Evolutionary conservation across 2,113 vertebrate genomes (phyloP).

Genomic region (Dicerorhinus sumatrensis): DNA sequence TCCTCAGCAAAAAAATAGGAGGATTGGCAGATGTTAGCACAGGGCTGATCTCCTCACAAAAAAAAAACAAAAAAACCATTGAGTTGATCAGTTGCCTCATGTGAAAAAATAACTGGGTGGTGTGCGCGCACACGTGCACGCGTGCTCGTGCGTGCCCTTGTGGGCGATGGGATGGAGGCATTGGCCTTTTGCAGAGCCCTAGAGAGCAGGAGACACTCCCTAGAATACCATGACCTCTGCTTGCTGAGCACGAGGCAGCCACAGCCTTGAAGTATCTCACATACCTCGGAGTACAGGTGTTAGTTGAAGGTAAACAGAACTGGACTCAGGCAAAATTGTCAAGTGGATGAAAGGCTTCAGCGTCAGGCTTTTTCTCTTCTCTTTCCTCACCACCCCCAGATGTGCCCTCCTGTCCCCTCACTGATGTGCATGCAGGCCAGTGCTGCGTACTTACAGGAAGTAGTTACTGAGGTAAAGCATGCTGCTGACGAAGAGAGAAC

Average conservation of each 20-base stretch:
- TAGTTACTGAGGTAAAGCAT: background rate
- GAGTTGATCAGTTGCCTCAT: background rate
- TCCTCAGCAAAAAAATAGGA: too few species aligned
- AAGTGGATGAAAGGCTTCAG: background rate
- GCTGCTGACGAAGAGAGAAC: too few species aligned
- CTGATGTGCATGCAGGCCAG: background rate
- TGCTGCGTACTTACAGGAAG: background rate
- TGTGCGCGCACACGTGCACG: fast-evolving
- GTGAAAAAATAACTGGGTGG: background rate
- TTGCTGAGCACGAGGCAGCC: background rate
- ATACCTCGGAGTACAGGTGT: background rate
- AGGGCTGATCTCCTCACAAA: too few species aligned
- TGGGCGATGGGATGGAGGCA: fast-evolving
- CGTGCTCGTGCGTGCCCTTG: fast-evolving
- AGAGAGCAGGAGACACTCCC: background rate
- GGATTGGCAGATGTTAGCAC: too few species aligned
- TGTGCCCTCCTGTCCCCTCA: background rate
- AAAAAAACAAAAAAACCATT: too few species aligned
- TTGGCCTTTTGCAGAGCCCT: background rate
- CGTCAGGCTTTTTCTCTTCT: background rate
- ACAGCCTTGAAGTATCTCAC: background rate
- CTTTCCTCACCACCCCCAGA: background rate
- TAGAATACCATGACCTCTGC: background rate
- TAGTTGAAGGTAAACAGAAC: conserved; percentile 10
- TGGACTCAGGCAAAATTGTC: background rate